Evolutionary conservation across 1,140 invertebrate genomes (phyloP).

Genomic region (Drosophila pallidifrons): DNA sequence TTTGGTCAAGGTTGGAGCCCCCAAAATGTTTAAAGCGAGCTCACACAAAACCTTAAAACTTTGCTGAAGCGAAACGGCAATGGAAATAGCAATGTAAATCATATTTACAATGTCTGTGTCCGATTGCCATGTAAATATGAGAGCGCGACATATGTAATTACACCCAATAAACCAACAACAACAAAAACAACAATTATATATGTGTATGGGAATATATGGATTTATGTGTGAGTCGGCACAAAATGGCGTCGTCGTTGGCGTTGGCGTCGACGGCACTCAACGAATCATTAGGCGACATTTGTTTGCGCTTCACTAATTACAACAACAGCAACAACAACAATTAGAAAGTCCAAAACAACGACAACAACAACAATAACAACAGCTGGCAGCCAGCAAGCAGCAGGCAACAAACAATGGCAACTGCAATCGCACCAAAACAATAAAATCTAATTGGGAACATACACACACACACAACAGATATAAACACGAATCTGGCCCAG

Average conservation of each 20-base stretch:
- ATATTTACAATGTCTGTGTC: constrained; percentile 55
- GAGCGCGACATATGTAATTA: constrained; percentile 69
- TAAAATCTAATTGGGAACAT: constrained; percentile 78
- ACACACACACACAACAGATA: constrained; percentile 33
- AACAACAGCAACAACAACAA: constrained; percentile 57
- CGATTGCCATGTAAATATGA: constrained; percentile 63
- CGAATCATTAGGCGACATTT: constrained; percentile 75
- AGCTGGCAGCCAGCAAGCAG: constrained; percentile 25
- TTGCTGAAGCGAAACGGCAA: background rate
- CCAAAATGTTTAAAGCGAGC: constrained; percentile 22
- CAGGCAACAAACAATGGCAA: constrained; percentile 58
- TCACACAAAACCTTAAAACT: constrained; percentile 19
- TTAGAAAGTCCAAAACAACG: constrained; percentile 46
- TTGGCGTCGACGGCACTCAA: constrained; percentile 25
- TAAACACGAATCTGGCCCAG: constrained; percentile 15
- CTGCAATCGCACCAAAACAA: constrained; percentile 74
- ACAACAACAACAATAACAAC: constrained; percentile 52
- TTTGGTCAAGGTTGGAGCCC: constrained; percentile 59
- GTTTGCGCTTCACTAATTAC: constrained; percentile 79
- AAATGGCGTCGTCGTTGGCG: constrained; percentile 48
- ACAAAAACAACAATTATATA: constrained; percentile 34
- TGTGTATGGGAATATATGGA: constrained; percentile 31
- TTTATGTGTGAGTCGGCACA: constrained; percentile 52
- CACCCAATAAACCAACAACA: constrained; percentile 51
- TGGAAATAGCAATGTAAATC: constrained; percentile 36